Base-by-base conservation (phyloP, 2,888 invertebrate species). In the Anticlea derivata region DNA sequence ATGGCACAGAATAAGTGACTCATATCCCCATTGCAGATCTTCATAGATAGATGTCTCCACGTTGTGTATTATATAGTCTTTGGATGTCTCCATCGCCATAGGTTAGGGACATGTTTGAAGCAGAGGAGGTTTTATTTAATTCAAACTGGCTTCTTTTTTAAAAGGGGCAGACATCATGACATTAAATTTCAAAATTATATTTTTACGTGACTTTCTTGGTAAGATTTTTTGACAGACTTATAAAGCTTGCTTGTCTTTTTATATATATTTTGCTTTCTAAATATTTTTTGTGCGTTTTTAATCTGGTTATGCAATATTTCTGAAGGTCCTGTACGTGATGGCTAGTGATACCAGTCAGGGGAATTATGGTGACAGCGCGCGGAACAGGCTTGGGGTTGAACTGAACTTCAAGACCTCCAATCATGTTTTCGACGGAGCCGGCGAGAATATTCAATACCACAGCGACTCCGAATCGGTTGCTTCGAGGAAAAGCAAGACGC, bases 351-450 rank as follows among this genome's bases (percentile, higher is more conserved):
- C 79, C 27, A 75, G 79, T 29, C 81, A 78, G 62, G 76, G 78
- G 1, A 73, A 83, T 63, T 81, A 78, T 57, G 89, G 90, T 24
- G 90, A 90, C 61, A 86, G 83, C 62, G 80, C 80, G 40, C 66
- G 80, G 11, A 83, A 77, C 50, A 66, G 54, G 38, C 46, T 68
- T 2, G 61, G 65, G 22, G 67, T 54, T 33, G 79, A 80, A 23
- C 59, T 78, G 41, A 70, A 70, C 29, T 48, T 40, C 6, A 76
- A 65, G 46, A 70, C 66, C 17, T 83, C 82, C 2, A 80, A 85
- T 48, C 90, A 90, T 55, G 66, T 90, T 8, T 87, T 90, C 56
- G 85, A 89, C 44, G 90, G 80, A 1, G 86, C 90, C 7, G 90
- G 90, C 11, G 90, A 90, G 61, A 80, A 89, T 50, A 65, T 86